Conservation (phyloP, 2,888 invertebrate genomes). For the Pardosa pseudoannulata region DNA sequence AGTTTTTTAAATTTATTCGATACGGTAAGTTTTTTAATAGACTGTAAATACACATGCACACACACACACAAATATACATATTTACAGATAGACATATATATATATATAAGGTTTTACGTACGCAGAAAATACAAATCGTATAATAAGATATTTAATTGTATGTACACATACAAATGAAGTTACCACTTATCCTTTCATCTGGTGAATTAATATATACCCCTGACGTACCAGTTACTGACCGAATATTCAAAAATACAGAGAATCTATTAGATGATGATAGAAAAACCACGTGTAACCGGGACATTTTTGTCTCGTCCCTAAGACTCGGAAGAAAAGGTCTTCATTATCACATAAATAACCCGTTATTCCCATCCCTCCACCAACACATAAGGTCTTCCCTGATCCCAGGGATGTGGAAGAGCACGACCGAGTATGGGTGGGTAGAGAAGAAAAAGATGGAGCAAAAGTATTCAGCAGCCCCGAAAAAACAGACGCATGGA, state of each 20-base stretch:
- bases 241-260: background rate
- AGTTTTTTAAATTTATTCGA: too few species aligned
- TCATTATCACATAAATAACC: slow-evolving; percentile 72
- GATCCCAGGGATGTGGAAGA: slow-evolving; percentile 65
- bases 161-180: too few species aligned
- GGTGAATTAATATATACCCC: too few species aligned
- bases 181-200: too few species aligned
- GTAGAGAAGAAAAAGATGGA: slow-evolving; percentile 30
- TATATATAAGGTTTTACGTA: too few species aligned
- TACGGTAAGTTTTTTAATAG: too few species aligned
- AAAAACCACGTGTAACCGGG: slow-evolving; percentile 24
- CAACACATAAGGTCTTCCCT: slow-evolving; percentile 42
- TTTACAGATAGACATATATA: too few species aligned
- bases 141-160: too few species aligned
- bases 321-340: slow-evolving; percentile 31
- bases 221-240: too few species aligned
- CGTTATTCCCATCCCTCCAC: slow-evolving; percentile 57
- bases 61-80: too few species aligned
- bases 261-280: background rate
- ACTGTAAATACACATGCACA: too few species aligned
- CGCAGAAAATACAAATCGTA: too few species aligned
- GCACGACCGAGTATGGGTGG: slow-evolving; percentile 52
- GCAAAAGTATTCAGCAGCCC: background rate
- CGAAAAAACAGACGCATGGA: background rate
- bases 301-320: slow-evolving; percentile 57